A percentile compares a stretch with the other conserved stretches of the same genome.
Conservation (phyloP, 1,140 invertebrate genomes). For the Heliconius congener region DNA sequence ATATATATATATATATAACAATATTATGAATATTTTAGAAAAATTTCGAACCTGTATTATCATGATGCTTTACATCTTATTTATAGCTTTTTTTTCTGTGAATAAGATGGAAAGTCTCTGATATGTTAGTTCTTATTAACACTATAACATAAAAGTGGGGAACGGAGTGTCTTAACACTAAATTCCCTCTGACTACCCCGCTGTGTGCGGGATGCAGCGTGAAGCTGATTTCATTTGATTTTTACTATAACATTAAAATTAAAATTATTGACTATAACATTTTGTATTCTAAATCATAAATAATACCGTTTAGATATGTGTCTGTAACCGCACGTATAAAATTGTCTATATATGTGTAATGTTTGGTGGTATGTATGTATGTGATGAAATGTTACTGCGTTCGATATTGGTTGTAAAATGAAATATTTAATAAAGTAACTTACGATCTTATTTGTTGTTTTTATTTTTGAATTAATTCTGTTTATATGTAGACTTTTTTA, state of each 20-base stretch:
- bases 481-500: neutral
- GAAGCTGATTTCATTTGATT: too few relatives aligned
- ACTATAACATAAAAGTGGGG: neutral
- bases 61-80: neutral
- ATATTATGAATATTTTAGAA: slow-evolving; percentile 34
- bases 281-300: slow-evolving; percentile 52
- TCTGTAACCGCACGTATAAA: slow-evolving; percentile 70
- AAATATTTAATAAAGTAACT: slow-evolving; percentile 80
- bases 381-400: slow-evolving; percentile 78
- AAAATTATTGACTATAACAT: slow-evolving; percentile 46
- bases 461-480: neutral
- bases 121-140: slow-evolving; percentile 25
- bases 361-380: slow-evolving; percentile 58
- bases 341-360: slow-evolving; percentile 65
- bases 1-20: slow-evolving; percentile 39
- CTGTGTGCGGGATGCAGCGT: too few relatives aligned
- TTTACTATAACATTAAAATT: too few relatives aligned
- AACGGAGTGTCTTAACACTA: too few relatives aligned
- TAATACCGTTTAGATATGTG: slow-evolving; percentile 66
- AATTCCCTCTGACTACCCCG: too few relatives aligned
- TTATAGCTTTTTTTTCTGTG: neutral
- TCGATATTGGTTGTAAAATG: slow-evolving; percentile 77
- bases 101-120: neutral
- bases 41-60: slow-evolving; percentile 21
- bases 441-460: slow-evolving; percentile 43